These are phyloP conservation scores for Cebus imitator DNA, from an alignment of 2,113 vertebrate genomes.

Conservation along the genomic window DNA sequence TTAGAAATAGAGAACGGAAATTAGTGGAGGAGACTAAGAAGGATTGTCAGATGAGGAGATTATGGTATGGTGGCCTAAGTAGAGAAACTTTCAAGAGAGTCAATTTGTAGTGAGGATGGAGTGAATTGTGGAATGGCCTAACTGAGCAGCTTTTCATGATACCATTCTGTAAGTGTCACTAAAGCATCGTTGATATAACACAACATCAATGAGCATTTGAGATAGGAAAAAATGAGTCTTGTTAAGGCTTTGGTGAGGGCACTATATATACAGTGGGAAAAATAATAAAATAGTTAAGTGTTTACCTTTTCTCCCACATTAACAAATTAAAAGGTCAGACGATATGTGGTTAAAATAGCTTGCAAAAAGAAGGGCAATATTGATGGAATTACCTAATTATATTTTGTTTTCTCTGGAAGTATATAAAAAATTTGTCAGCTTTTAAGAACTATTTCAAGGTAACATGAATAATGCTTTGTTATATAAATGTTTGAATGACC, in stretches of 20 bases:
- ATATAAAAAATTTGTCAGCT: background rate
- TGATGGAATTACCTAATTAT: background rate
- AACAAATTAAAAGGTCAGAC: background rate
- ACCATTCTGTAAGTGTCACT: background rate
- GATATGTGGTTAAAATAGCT: background rate
- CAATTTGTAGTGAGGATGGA: fast-evolving
- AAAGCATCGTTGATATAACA: background rate
- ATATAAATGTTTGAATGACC: background rate
- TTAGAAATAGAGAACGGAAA: background rate
- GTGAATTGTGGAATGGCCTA: too few relatives aligned
- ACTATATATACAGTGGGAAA: background rate
- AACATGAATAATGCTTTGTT: background rate
- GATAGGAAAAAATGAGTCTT: background rate
- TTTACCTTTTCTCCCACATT: background rate
- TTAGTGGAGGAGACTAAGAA: background rate
- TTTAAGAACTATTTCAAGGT: background rate
- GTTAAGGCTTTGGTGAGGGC: background rate
- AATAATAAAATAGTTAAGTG: background rate
- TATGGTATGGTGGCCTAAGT: background rate
- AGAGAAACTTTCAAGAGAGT: background rate
- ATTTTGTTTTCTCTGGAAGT: background rate
- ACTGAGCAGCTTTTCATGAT: background rate
- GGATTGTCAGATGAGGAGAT: background rate
- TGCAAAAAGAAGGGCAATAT: background rate
- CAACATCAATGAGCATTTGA: background rate